Conservation (phyloP, 2,113 vertebrate genomes). For the Sterrhoptilus dennistouni region DNA sequence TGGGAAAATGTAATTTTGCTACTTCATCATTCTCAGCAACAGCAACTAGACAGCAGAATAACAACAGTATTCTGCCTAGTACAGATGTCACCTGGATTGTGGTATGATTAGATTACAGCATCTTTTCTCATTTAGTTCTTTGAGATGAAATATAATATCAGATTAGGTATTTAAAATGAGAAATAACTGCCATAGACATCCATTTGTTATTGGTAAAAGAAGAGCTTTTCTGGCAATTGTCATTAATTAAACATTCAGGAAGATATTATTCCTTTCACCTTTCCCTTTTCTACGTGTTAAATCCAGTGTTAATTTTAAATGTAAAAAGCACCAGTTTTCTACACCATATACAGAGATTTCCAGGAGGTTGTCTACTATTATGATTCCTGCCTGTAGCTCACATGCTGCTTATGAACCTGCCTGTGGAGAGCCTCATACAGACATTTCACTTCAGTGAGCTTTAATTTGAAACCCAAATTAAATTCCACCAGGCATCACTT, state of each 20-base stretch:
- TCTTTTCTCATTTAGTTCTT: constrained; percentile 66
- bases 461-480: constrained; percentile 44
- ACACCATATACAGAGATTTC: not conserved
- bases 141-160: constrained; percentile 63
- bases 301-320: not conserved
- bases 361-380: not conserved
- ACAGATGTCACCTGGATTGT: constrained; percentile 73
- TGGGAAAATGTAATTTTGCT: constrained; percentile 82
- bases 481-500: constrained; percentile 14
- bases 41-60: constrained; percentile 76
- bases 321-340: not conserved
- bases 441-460: constrained; percentile 9
- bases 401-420: not conserved
- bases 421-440: not conserved
- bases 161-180: constrained; percentile 63
- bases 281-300: not conserved
- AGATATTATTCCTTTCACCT: not conserved
- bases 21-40: constrained; percentile 77
- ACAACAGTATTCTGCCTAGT: constrained; percentile 76
- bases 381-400: not conserved
- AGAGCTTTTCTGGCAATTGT: constrained; percentile 22
- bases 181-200: constrained; percentile 36
- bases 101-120: constrained; percentile 72
- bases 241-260: constrained; percentile 2
- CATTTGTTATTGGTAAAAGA: constrained; percentile 1